These are phyloP conservation scores for Argya squamiceps DNA, from an alignment of 2,797 vertebrate species.

Conservation along the genomic window DNA sequence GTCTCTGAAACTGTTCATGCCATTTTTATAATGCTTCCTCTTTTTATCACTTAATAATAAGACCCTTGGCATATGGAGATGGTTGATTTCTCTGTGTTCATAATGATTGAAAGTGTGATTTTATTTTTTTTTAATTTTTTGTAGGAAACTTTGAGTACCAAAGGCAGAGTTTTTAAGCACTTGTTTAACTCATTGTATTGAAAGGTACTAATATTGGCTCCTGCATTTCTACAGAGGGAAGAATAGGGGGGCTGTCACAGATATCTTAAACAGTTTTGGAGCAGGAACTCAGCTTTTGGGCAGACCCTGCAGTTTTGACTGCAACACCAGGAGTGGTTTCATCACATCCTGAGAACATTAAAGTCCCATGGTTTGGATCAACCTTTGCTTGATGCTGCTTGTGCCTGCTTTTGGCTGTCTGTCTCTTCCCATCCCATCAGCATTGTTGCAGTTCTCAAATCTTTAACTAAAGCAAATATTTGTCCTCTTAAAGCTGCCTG, in stretches of 20 bases:
- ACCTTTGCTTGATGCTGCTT: background rate
- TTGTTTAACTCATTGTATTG: background rate
- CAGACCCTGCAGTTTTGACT: background rate
- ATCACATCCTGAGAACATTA: background rate
- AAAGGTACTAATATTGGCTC: background rate
- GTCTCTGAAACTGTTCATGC: background rate
- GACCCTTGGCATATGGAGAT: background rate
- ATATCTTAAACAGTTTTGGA: rapidly evolving
- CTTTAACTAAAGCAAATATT: background rate
- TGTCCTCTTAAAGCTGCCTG: background rate
- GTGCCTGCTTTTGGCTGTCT: background rate
- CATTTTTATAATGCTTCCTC: background rate
- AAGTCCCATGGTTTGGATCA: rapidly evolving
- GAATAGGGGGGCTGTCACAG: background rate
- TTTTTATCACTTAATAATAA: background rate
- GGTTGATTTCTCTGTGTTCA: background rate
- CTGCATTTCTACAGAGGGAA: background rate
- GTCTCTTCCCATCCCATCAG: background rate
- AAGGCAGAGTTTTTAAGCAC: background rate
- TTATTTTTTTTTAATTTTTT: background rate
- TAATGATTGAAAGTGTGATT: background rate
- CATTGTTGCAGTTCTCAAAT: background rate
- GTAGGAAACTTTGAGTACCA: background rate
- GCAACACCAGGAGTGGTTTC: background rate
- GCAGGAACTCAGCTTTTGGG: background rate